Conservation (phyloP, 2,113 vertebrate species). For the Anarrhichthys ocellatus region DNA sequence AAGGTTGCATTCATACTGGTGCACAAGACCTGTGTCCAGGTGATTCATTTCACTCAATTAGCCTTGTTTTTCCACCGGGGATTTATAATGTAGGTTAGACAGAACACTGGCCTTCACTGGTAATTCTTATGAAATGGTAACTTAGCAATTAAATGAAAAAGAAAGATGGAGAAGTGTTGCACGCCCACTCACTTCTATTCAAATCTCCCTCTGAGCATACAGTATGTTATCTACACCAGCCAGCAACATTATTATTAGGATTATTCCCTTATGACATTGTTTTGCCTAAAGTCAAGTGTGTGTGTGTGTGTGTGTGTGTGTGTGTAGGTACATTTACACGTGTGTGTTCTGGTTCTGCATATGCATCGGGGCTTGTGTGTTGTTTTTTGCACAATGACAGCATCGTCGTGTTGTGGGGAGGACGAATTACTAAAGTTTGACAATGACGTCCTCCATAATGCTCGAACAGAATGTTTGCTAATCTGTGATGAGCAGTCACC, state of each 20-base stretch:
- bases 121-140: slow-evolving; percentile 58
- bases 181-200: slow-evolving; percentile 62
- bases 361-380: not conserved
- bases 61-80: slow-evolving; percentile 33
- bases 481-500: slow-evolving; percentile 22
- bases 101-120: slow-evolving; percentile 32
- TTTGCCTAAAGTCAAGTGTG: slow-evolving; percentile 30
- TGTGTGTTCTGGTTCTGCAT: slow-evolving; percentile 4
- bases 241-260: slow-evolving; percentile 53
- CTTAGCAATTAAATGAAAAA: slow-evolving; percentile 64
- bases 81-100: slow-evolving; percentile 18
- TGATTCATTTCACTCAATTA: slow-evolving; percentile 58
- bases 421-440: slow-evolving; percentile 45
- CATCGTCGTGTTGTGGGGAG: slow-evolving; percentile 21
- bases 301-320: not conserved
- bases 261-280: slow-evolving; percentile 60
- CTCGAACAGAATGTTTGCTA: slow-evolving; percentile 38
- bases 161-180: slow-evolving; percentile 56
- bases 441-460: slow-evolving; percentile 46
- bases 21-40: slow-evolving; percentile 32
- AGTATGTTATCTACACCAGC: slow-evolving; percentile 64
- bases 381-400: slow-evolving; percentile 33
- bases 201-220: slow-evolving; percentile 54
- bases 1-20: slow-evolving; percentile 27
- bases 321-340: not conserved